These are phyloP conservation scores for Manis javanica DNA, from an alignment of 2,797 vertebrate species.

Conservation along the genomic window DNA sequence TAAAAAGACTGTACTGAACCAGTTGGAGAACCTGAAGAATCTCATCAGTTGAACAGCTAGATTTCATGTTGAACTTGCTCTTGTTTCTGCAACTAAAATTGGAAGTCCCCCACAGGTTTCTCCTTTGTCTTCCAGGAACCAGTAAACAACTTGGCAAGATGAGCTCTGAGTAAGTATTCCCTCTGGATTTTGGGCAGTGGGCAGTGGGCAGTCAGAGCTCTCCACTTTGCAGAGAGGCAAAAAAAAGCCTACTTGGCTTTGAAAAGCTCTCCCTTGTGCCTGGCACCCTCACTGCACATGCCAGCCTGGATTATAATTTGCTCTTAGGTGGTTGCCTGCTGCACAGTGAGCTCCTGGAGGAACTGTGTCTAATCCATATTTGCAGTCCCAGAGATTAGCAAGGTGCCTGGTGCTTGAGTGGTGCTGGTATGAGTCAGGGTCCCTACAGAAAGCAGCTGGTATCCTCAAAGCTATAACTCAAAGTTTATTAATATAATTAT, in stretches of 20 bases:
- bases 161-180: not conserved
- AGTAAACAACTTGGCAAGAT: not conserved
- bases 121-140: not conserved
- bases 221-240: not conserved
- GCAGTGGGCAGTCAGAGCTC: not conserved
- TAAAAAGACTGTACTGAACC: not conserved
- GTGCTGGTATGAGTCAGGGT: not conserved
- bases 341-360: not conserved
- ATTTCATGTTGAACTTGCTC: not conserved
- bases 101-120: not conserved
- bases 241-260: not conserved
- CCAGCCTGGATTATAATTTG: not conserved
- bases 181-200: not conserved
- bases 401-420: not conserved
- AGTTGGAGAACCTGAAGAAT: not conserved
- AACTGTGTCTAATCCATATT: not conserved
- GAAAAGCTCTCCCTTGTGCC: not conserved
- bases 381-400: not conserved
- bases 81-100: slow-evolving; percentile 40
- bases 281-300: not conserved
- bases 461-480: not conserved
- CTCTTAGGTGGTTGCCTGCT: not conserved
- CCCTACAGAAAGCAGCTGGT: not conserved
- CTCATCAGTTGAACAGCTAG: not conserved
- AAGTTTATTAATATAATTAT: not conserved